phyloP scores from a whole-genome alignment of 2,113 vertebrate genomes.

The Tinamus guttatus region DNA sequence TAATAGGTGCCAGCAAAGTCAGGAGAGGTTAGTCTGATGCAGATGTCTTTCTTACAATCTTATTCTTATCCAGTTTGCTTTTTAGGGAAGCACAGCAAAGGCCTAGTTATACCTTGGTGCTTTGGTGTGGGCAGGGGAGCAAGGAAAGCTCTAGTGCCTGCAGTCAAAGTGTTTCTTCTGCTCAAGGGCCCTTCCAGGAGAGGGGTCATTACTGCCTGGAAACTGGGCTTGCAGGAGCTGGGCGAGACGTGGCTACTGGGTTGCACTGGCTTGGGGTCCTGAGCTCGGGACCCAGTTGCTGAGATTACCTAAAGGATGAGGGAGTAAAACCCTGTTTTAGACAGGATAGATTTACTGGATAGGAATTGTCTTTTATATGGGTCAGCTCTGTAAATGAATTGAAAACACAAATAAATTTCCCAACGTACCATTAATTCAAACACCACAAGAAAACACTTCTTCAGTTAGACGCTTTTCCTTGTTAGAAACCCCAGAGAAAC shows the following conservation, averaged over 20 bases:
- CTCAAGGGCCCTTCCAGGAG: background rate
- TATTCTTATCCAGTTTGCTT: background rate
- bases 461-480: background rate
- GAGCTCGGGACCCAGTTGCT: background rate
- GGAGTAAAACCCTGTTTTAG: background rate
- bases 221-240: background rate
- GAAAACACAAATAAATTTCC: background rate
- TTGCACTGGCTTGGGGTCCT: accelerated
- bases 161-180: background rate
- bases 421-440: background rate
- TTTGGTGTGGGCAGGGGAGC: background rate
- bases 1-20: background rate
- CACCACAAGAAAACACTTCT: background rate
- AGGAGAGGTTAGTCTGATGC: background rate
- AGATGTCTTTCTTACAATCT: background rate
- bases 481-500: background rate
- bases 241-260: background rate
- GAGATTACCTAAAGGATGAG: background rate
- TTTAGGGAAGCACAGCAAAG: background rate
- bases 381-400: background rate
- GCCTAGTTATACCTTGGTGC: background rate
- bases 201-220: background rate
- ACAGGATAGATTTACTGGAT: background rate
- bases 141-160: background rate
- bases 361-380: background rate